Conservation (phyloP, 2,113 vertebrate species). For the Phalacrocorax aristotelis region DNA sequence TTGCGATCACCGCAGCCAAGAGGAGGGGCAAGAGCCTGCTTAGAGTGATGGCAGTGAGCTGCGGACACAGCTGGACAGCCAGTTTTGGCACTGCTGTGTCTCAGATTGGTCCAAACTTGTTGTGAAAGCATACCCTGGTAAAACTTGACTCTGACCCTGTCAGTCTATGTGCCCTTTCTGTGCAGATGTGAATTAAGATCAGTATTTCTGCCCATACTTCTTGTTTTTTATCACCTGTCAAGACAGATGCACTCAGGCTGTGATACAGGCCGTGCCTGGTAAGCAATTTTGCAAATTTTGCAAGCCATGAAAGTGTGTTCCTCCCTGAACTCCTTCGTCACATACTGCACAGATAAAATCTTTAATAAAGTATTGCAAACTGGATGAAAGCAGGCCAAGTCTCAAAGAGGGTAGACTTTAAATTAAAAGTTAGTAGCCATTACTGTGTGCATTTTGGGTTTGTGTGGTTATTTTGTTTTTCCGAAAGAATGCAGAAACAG, state of each 20-base stretch:
- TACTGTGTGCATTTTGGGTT: background rate
- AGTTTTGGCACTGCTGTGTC: background rate
- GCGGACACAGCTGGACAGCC: background rate
- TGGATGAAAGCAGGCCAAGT: background rate
- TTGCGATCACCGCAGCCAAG: accelerated
- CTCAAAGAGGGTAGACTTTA: background rate
- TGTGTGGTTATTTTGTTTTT: background rate
- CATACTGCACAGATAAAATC: background rate
- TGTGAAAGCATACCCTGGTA: accelerated
- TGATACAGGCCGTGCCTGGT: accelerated
- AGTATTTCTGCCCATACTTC: background rate
- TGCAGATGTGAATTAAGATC: accelerated
- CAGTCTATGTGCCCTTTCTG: accelerated
- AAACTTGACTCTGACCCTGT: background rate
- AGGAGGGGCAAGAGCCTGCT: background rate
- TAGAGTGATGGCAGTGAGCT: accelerated
- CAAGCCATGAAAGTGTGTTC: background rate
- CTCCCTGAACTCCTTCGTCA: background rate
- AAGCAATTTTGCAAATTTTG: accelerated
- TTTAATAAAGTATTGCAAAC: background rate
- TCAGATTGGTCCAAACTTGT: background rate
- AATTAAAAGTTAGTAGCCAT: background rate
- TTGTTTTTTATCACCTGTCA: background rate
- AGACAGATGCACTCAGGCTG: accelerated
- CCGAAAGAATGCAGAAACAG: background rate